Conservation (phyloP, 2,797 vertebrate genomes). For the Crax fasciolata region DNA sequence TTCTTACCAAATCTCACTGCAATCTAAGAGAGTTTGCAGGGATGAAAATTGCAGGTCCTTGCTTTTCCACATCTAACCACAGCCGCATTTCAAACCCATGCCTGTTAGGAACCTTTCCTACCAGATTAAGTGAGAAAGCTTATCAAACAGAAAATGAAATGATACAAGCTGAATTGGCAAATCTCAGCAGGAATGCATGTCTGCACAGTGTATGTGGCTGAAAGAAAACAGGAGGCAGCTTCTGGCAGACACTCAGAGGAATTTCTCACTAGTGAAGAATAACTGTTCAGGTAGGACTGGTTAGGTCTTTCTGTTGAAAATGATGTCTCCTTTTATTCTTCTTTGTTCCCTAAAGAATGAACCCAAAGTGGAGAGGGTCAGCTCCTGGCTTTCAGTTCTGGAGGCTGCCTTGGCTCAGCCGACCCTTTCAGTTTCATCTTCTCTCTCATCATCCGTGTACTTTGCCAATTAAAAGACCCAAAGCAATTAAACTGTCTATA, state of each 20-base stretch:
- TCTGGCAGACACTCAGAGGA: not conserved
- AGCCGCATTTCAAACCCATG: rapidly evolving
- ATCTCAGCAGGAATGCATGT: not conserved
- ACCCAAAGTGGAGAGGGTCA: not conserved
- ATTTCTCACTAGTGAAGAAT: not conserved
- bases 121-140: not conserved
- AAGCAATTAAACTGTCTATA: slow-evolving; percentile 48
- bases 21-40: not conserved
- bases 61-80: not conserved
- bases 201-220: not conserved
- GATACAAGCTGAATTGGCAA: not conserved
- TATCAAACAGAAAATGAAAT: rapidly evolving
- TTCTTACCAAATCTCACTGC: not conserved
- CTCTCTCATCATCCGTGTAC: not conserved
- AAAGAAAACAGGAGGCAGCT: not conserved
- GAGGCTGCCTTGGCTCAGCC: not conserved
- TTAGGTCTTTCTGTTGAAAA: not conserved
- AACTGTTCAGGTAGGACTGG: not conserved
- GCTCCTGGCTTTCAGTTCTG: not conserved
- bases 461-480: slow-evolving; percentile 37
- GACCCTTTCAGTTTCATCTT: not conserved
- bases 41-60: not conserved
- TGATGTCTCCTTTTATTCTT: not conserved
- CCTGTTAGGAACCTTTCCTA: not conserved
- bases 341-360: not conserved